Base-by-base conservation (phyloP, 2,113 vertebrate species). In the Clarias batrachus region DNA sequence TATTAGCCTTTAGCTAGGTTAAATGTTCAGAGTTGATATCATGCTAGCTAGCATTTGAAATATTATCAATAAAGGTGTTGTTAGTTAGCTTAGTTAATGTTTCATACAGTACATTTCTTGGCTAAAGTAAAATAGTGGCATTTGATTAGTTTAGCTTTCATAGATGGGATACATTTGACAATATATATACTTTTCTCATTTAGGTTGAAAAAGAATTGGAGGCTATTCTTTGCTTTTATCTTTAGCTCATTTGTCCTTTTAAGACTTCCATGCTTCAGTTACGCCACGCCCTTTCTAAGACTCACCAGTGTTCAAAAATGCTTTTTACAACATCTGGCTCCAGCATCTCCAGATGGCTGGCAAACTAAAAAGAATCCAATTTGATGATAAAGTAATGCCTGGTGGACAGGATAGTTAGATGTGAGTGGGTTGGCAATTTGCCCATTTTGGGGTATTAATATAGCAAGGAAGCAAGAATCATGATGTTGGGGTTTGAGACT, bases 361-460 rank as follows among this genome's bases (percentile, higher is more conserved):
- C 25, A 27, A 79, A 54, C n/a, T 25, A 79, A 80, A 79, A 80
- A 80, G 19, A 80, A 80, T 60, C 27, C 10, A 60, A 60, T 80
- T 80, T 60, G 57, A 80, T 80, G 78, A 80, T 80, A 27, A 80
- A 33, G n/a, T 37, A 80, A 80, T 59, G 27, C 54, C 78, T 60
- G 56, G 78, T 80, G 57, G 78, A 60, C 78, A 80, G 19, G 17
- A 60, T 60, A 60, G 56, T 80, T 80, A 80, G 78, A 80, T 60
- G 19, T 33, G 56, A 80, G 57, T 33, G 4, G 21, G 30, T 80
- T 80, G 78, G 78, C 78, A 56, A 79, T 30, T 19, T 57, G 76
- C 76, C 54, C 9, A 2, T 79, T 79, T 56, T 4, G 56, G 17
- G 17, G 41, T 79, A 79, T 59, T 79, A 79, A 60, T 59, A 17